A percentile compares a stretch with the other conserved stretches of the same genome.
Conservation (phyloP, 2,113 vertebrate genomes). For the Nematolebias whitei region DNA sequence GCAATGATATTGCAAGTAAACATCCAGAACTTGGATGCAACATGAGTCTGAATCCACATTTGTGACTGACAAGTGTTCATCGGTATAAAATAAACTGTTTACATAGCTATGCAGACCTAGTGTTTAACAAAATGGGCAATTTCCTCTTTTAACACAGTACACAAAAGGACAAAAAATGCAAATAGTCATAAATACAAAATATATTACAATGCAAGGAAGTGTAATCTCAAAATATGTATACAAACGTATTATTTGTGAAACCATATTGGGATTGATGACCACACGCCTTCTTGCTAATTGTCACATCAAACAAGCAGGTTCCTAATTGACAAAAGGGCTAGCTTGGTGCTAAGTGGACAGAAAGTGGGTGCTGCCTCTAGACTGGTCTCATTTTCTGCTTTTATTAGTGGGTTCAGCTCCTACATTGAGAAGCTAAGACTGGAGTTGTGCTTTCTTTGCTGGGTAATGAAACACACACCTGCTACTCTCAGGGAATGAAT, state of each 20-base stretch:
- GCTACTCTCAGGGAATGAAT: conserved; percentile 75
- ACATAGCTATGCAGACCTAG: background rate
- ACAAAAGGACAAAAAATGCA: conserved; percentile 1
- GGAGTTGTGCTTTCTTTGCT: conserved; percentile 68
- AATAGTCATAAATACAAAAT: background rate
- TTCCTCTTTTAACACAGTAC: background rate
- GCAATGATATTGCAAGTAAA: conserved; percentile 20
- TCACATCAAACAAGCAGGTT: conserved; percentile 78
- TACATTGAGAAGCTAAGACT: conserved; percentile 70
- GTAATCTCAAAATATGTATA: conserved; percentile 1
- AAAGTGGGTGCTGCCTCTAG: conserved; percentile 66
- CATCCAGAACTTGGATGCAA: background rate
- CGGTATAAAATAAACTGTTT: conserved; percentile 1
- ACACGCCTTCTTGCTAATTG: conserved; percentile 71
- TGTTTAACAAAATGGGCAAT: background rate
- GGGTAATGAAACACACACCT: conserved; percentile 79
- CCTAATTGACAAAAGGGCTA: conserved; percentile 76
- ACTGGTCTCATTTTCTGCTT: conserved; percentile 76
- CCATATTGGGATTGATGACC: conserved; percentile 65
- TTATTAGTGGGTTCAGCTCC: conserved; percentile 75
- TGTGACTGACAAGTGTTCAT: conserved; percentile 1
- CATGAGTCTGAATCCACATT: conserved; percentile 13
- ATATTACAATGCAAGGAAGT: background rate
- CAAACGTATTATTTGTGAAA: conserved; percentile 31
- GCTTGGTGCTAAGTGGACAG: conserved; percentile 70